Conservation (phyloP, 2,797 vertebrate genomes). For the Schizopygopsis pylzovi region DNA sequence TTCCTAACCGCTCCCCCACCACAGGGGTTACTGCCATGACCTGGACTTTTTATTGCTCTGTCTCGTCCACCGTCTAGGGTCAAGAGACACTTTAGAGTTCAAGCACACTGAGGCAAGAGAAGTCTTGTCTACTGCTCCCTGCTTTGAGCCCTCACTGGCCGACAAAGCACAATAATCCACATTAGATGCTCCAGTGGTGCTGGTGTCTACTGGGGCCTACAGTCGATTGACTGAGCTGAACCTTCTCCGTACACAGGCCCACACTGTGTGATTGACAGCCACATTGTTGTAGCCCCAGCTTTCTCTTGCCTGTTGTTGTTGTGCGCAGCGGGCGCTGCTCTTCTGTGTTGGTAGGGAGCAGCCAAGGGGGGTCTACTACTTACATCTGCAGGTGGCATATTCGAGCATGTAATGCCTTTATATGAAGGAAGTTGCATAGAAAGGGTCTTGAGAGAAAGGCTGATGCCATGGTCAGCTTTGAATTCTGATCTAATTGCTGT, state of each 20-base stretch:
- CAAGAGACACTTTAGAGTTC: slow-evolving; percentile 63
- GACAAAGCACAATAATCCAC: slow-evolving; percentile 77
- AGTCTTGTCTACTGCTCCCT: slow-evolving; percentile 63
- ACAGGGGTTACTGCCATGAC: slow-evolving; percentile 32
- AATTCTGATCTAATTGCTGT: not conserved
- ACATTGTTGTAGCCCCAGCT: slow-evolving; percentile 70
- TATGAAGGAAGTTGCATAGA: not conserved
- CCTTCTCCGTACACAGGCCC: slow-evolving; percentile 64
- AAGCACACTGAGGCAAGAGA: slow-evolving; percentile 60
- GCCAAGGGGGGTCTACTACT: slow-evolving; percentile 37
- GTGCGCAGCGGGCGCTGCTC: slow-evolving; percentile 61
- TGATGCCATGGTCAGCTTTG: not conserved
- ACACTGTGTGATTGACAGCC: slow-evolving; percentile 75
- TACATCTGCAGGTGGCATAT: slow-evolving; percentile 54
- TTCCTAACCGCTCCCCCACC: slow-evolving; percentile 22
- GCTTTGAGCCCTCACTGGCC: slow-evolving; percentile 66
- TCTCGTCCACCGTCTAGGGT: slow-evolving; percentile 39
- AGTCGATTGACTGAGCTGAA: slow-evolving; percentile 74
- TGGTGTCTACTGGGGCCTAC: slow-evolving; percentile 54
- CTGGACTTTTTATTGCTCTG: slow-evolving; percentile 26
- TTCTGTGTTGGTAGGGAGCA: slow-evolving; percentile 57
- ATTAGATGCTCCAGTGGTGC: slow-evolving; percentile 74
- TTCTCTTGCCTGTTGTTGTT: slow-evolving; percentile 59
- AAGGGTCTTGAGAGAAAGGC: not conserved
- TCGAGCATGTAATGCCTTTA: slow-evolving; percentile 8